Evolutionary conservation across 2,113 vertebrate species (phyloP).

Genomic region (Cephalopterus ornatus): DNA sequence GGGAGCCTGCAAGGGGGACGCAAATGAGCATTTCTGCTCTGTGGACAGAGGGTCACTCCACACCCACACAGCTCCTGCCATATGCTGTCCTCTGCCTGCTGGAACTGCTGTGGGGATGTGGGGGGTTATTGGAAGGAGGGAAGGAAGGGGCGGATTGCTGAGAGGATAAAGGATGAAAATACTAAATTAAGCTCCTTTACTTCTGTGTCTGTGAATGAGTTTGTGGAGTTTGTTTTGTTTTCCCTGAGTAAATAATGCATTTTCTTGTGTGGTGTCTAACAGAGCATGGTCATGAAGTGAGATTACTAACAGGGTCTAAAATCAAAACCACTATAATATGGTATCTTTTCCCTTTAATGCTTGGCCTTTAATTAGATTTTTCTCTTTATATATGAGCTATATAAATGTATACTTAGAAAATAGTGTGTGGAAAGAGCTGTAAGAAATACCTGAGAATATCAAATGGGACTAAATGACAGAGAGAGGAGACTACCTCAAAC

Average conservation of each 20-base stretch:
- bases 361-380: background rate
- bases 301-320: background rate
- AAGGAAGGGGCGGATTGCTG: background rate
- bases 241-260: background rate
- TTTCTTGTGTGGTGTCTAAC: background rate
- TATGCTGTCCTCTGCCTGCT: background rate
- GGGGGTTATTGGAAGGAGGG: background rate
- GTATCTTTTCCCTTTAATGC: background rate
- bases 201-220: background rate
- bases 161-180: background rate
- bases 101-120: background rate
- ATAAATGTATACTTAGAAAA: background rate
- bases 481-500: background rate
- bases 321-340: too few species aligned
- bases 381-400: background rate
- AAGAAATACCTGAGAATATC: background rate
- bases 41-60: background rate
- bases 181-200: background rate
- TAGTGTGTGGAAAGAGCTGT: background rate
- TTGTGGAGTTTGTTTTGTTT: background rate
- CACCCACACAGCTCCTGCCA: fast-evolving
- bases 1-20: background rate
- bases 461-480: background rate
- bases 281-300: background rate
- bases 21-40: background rate